A percentile compares a stretch with the other conserved stretches of the same genome.
Evolutionary conservation across 2,113 vertebrate species (phyloP).

Genomic region (Picathartes gymnocephalus): DNA sequence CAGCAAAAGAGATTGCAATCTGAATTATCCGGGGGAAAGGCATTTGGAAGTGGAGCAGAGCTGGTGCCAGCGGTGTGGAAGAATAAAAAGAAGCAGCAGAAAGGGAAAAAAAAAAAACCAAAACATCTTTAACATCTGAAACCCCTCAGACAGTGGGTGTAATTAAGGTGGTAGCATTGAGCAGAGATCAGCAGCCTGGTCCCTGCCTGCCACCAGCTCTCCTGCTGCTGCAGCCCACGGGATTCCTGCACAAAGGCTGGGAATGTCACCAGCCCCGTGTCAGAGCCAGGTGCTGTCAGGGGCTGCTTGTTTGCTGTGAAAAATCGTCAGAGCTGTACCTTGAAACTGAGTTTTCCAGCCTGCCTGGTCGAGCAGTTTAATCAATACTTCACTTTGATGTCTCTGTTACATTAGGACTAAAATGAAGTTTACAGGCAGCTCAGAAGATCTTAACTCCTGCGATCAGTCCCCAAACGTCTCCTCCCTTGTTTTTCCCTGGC

Average conservation of each 20-base stretch:
- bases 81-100: neutral
- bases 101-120: neutral
- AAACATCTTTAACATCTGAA: neutral
- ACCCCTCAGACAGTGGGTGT: neutral
- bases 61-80: neutral
- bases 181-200: neutral
- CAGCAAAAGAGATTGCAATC: neutral
- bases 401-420: neutral
- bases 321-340: neutral
- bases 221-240: neutral
- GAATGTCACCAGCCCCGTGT: neutral
- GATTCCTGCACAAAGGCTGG: neutral
- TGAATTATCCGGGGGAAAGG: neutral
- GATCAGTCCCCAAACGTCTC: neutral
- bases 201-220: neutral
- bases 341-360: neutral
- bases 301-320: conserved; percentile 12
- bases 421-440: neutral
- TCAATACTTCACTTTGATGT: conserved; percentile 27
- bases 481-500: neutral
- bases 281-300: neutral
- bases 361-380: neutral
- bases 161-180: neutral
- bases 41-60: neutral
- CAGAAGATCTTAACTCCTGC: neutral